These are phyloP conservation scores for Ichneumon xanthorius DNA, from an alignment of 2,888 invertebrate genomes.

Conservation along the genomic window DNA sequence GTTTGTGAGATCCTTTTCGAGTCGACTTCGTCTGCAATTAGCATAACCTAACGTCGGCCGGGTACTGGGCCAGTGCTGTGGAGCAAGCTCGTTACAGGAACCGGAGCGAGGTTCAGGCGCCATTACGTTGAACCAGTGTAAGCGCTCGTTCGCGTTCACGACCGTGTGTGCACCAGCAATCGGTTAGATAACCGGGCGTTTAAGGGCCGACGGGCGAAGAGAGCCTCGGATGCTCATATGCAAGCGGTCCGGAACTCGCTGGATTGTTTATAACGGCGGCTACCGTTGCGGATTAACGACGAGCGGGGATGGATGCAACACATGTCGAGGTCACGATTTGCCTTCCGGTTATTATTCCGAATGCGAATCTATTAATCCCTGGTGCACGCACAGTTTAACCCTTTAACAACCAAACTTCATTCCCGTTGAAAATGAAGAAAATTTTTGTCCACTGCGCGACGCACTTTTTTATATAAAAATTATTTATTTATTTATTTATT, in stretches of 20 bases:
- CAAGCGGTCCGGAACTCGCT: conserved; percentile 33
- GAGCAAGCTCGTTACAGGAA: conserved; percentile 53
- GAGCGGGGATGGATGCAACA: conserved; percentile 29
- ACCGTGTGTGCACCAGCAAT: conserved; percentile 44
- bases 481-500: too few relatives aligned
- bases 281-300: conserved; percentile 8
- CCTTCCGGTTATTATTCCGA: conserved; percentile 26
- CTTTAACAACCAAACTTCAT: too few relatives aligned
- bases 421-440: background rate
- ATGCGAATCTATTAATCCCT: background rate
- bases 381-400: background rate
- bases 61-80: conserved; percentile 11
- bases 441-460: too few relatives aligned
- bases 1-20: background rate
- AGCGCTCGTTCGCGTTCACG: conserved; percentile 46
- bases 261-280: conserved; percentile 32
- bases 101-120: conserved; percentile 60
- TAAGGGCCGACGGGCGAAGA: conserved; percentile 42
- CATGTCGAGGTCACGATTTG: conserved; percentile 31
- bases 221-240: conserved; percentile 47
- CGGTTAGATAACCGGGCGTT: conserved; percentile 60
- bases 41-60: background rate
- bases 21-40: conserved; percentile 6
- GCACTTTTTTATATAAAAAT: too few relatives aligned
- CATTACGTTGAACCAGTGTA: conserved; percentile 51